phyloP scores from a whole-genome alignment of 2,888 invertebrate genomes.

The Caenorhabditis sp. region DNA sequence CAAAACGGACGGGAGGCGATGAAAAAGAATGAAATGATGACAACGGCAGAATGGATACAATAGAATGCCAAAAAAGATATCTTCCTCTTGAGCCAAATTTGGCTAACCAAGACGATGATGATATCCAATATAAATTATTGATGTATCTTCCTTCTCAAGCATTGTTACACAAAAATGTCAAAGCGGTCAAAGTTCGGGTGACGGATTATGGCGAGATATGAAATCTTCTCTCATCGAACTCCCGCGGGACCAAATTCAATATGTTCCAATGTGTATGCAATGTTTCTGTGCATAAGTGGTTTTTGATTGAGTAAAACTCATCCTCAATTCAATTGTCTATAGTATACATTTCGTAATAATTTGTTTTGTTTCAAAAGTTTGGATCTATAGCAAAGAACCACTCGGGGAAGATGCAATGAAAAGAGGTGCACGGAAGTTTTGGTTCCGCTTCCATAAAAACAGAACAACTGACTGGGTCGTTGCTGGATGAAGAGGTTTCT shows the following conservation, averaged over 20 bases:
- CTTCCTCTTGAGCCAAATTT: constrained; percentile 16
- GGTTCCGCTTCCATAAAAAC: constrained; percentile 22
- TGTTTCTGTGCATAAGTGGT: background rate
- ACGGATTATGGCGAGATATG: constrained; percentile 21
- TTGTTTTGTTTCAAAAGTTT: too few species aligned
- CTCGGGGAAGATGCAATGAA: constrained; percentile 29
- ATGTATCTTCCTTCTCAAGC: constrained; percentile 20
- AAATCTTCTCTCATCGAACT: background rate
- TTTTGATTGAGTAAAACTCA: constrained; percentile 1
- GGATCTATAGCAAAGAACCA: too few species aligned
- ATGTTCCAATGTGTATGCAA: background rate
- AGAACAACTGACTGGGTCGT: constrained; percentile 45
- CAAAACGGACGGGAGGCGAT: constrained; percentile 11
- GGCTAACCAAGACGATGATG: constrained; percentile 47
- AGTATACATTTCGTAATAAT: too few species aligned
- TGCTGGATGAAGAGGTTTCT: constrained; percentile 33
- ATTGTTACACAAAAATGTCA: constrained; percentile 41
- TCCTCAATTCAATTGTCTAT: too few species aligned
- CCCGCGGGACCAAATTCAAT: constrained; percentile 2
- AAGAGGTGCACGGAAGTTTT: constrained; percentile 24
- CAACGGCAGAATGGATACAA: constrained; percentile 26
- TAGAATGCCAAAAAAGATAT: constrained; percentile 33
- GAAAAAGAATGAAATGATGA: constrained; percentile 30
- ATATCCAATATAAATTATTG: constrained; percentile 57
- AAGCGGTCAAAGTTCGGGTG: constrained; percentile 47